Percentiles rank a stretch among this genome's conserved stretches.
Conservation (phyloP, 2,888 invertebrate species). For the Caenorhabditis panamensis region DNA sequence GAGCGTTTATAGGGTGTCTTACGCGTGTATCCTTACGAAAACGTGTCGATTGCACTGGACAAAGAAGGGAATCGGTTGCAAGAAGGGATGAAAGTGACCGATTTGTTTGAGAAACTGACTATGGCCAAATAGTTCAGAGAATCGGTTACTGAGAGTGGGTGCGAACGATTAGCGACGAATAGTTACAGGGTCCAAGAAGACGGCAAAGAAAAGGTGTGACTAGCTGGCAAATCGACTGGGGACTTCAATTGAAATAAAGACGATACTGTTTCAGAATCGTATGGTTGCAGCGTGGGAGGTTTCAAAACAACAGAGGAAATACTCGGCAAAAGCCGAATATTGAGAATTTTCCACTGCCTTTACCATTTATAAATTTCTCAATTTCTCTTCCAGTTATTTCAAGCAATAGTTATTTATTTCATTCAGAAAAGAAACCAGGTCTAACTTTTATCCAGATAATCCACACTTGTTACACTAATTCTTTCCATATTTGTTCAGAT, state of each 20-base stretch:
- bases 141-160: slow-evolving; percentile 49
- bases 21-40: slow-evolving; percentile 17
- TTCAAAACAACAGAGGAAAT: too few species aligned
- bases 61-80: slow-evolving; percentile 25
- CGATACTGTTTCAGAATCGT: too few species aligned
- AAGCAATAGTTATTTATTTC: too few species aligned
- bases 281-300: too few species aligned
- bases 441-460: too few species aligned
- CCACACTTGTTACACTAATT: slow-evolving; percentile 8
- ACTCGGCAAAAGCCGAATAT: too few species aligned
- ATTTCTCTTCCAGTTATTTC: too few species aligned
- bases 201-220: slow-evolving; percentile 3
- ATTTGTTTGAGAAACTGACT: slow-evolving; percentile 25
- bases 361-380: too few species aligned
- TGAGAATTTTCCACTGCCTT: too few species aligned
- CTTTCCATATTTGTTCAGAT: slow-evolving; percentile 30
- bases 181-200: background rate
- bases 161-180: slow-evolving; percentile 38
- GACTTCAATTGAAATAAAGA: background rate
- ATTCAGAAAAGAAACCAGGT: too few species aligned
- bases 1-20: slow-evolving; percentile 31
- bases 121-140: slow-evolving; percentile 1
- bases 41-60: slow-evolving; percentile 20
- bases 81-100: slow-evolving; percentile 25
- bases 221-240: background rate